Percentiles rank a stretch among this genome's conserved stretches.
phyloP scores from a whole-genome alignment of 2,113 vertebrate species.

The Megaceryle maxima region DNA sequence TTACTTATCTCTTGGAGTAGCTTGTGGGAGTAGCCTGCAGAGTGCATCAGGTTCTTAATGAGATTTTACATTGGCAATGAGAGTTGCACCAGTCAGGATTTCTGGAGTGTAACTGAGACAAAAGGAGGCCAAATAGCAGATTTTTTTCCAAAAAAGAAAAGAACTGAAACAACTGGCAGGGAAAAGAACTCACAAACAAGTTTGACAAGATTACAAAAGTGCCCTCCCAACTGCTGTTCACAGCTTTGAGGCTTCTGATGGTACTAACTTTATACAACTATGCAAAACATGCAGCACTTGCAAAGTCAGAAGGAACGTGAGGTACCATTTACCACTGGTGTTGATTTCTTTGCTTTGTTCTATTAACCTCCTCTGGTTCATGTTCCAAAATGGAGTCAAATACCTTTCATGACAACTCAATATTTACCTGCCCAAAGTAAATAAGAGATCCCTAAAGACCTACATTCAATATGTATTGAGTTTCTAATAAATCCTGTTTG shows the following conservation, averaged over 20 bases:
- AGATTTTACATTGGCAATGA: neutral
- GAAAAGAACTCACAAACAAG: neutral
- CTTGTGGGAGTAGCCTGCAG: neutral
- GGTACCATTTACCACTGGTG: neutral
- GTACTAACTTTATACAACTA: neutral
- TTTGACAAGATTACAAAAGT: neutral
- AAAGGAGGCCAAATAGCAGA: neutral
- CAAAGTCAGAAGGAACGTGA: neutral
- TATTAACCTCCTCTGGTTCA: neutral
- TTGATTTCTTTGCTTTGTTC: conserved; percentile 35
- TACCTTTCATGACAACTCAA: conserved; percentile 18
- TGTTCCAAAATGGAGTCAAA: conserved; percentile 36
- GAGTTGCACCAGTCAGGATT: neutral
- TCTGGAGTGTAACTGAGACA: neutral
- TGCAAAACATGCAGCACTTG: neutral
- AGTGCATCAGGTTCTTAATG: neutral
- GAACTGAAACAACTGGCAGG: neutral
- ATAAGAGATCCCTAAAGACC: conserved; percentile 41
- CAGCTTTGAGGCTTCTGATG: neutral
- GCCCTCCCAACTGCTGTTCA: neutral
- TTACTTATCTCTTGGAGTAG: neutral
- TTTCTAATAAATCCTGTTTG: conserved; percentile 63
- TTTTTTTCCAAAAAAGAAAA: neutral
- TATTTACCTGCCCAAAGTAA: conserved; percentile 54
- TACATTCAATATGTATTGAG: conserved; percentile 27